Conservation (phyloP, 2,797 vertebrate genomes). For the Malurus splendens region DNA sequence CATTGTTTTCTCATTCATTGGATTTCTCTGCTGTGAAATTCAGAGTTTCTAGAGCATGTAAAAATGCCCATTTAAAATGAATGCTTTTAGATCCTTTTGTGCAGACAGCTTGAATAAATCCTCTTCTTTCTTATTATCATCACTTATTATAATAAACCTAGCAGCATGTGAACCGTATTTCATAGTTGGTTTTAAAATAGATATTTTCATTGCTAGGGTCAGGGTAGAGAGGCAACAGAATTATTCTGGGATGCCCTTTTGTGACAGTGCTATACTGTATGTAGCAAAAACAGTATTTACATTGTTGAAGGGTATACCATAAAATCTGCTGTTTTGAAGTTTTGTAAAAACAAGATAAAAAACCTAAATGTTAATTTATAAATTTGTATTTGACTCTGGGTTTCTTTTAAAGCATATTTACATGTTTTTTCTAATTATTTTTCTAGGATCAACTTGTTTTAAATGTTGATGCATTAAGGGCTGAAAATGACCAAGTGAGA, state of each 20-base stretch:
- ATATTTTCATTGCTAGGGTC: background rate
- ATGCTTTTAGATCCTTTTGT: background rate
- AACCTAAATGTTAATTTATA: background rate
- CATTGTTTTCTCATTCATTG: background rate
- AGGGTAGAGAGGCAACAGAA: background rate
- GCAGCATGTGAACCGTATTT: background rate
- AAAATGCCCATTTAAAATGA: background rate
- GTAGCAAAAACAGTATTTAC: background rate
- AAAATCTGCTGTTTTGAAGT: background rate
- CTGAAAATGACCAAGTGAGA: constrained; percentile 86
- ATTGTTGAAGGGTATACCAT: background rate
- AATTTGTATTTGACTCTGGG: background rate
- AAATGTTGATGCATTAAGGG: constrained; percentile 85
- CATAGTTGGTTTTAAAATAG: background rate
- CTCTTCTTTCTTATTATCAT: background rate
- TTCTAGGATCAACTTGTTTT: constrained; percentile 90
- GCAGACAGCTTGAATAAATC: background rate
- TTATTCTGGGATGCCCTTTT: background rate
- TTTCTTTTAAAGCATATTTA: background rate
- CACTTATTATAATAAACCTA: background rate
- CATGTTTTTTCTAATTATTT: background rate
- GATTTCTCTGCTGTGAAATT: background rate
- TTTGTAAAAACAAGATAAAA: background rate
- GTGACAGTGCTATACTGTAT: background rate
- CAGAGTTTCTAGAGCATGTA: background rate